Base-by-base conservation (phyloP, 1,140 invertebrate genomes). In the Pseudomyrmex pallidus region DNA sequence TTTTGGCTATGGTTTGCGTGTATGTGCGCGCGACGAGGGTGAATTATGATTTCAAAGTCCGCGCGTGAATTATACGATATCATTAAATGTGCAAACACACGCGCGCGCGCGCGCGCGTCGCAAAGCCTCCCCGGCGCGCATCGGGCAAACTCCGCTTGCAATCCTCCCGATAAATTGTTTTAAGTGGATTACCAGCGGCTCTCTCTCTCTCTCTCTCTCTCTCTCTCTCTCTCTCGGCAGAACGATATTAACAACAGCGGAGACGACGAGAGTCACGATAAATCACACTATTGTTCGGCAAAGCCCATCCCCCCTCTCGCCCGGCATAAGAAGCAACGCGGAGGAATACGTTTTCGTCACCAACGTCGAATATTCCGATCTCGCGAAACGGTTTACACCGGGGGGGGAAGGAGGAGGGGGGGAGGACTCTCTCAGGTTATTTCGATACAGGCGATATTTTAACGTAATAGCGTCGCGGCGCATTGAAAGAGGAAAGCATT, bases 81-180 rank as follows among this genome's bases (percentile, higher is more conserved):
- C 17, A 54, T 78, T 78, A 68, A 78, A 78, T 13, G 73, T 50
- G 46, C 59, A 50, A 74, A 63, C 73, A 44, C 52, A 57, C 59
- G 9, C 10, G 4, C 4, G 20, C 52, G 4, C 4, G 20, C 52
- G 62, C 44, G 56, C 17, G 10, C 35, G 17, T 9, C 22, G 62
- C 48, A 48, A 44, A 67, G 74, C 35, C 50, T 77, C 17, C 7
- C 35, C 52, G n/a, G n/a, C n/a, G 74, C 35, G 35, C 63, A 77
- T 77, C 74, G 74, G 35, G 63, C 56, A 68, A 77, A 68, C 54
- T 72, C 54, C 17, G 44, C 20, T 78, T 44, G 76, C 76, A 70
- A 70, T 80, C 66, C 66, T 80, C 54, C 66, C 66, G 76, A 78
- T 78, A 80, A 80, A 80, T 80, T 72, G 76, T 80, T 80, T 80